These are phyloP conservation scores for Mohoua ochrocephala DNA, from an alignment of 2,113 vertebrate species.

Conservation along the genomic window DNA sequence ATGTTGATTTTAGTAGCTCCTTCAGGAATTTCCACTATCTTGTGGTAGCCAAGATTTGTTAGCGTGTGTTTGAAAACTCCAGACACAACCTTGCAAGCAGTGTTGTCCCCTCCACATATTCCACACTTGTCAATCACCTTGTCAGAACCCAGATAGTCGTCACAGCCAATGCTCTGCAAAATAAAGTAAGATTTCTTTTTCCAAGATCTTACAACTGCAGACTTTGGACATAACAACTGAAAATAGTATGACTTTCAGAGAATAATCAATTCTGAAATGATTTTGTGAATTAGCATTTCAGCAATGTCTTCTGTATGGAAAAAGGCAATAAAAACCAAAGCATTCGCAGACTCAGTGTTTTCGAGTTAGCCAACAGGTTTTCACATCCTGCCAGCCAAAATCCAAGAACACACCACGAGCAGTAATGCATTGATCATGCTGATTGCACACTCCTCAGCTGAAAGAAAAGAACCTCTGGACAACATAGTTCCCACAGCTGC, in stretches of 20 bases:
- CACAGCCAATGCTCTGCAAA: slow-evolving; percentile 88
- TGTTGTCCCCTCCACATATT: slow-evolving; percentile 90
- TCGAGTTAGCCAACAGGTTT: not conserved
- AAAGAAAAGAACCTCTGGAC: not conserved
- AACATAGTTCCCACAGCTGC: not conserved
- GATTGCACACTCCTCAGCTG: not conserved
- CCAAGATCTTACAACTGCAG: not conserved
- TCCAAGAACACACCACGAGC: not conserved
- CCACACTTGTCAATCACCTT: slow-evolving; percentile 90
- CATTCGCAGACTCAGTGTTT: not conserved
- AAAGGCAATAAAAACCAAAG: not conserved
- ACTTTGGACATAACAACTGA: not conserved
- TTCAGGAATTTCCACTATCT: slow-evolving; percentile 94
- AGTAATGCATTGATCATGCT: not conserved
- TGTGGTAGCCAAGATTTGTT: slow-evolving; percentile 92
- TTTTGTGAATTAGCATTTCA: not conserved
- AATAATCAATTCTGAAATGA: not conserved
- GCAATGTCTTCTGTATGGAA: not conserved
- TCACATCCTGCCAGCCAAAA: not conserved
- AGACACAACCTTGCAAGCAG: slow-evolving; percentile 86
- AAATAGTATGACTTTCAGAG: not conserved
- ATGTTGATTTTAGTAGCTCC: slow-evolving; percentile 96
- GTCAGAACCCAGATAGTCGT: slow-evolving; percentile 88
- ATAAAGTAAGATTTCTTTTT: slow-evolving; percentile 12
- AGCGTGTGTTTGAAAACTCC: slow-evolving; percentile 89